Conservation (phyloP, 1,140 invertebrate species). For the Anthonomus grandis region DNA sequence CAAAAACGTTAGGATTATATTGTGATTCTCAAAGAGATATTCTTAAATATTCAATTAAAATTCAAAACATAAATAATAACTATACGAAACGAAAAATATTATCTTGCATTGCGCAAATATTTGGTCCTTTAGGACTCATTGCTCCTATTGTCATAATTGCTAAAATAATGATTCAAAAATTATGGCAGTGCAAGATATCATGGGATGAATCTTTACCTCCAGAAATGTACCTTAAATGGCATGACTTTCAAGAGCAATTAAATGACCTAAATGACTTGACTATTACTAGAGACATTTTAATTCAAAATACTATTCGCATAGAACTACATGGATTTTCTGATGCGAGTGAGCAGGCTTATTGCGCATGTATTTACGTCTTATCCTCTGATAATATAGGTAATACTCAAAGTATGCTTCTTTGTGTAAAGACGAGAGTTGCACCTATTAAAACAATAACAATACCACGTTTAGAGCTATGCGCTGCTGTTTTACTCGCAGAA, state of each 20-base stretch:
- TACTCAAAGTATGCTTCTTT: conserved; percentile 1
- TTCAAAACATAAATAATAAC: background rate
- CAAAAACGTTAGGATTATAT: conserved; percentile 32
- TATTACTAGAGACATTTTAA: conserved; percentile 18
- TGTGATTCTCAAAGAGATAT: conserved; percentile 13
- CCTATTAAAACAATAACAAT: conserved; percentile 43
- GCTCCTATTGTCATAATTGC: conserved; percentile 28
- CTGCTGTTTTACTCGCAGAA: conserved; percentile 17
- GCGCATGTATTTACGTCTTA: conserved; percentile 41
- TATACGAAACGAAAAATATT: conserved; percentile 39
- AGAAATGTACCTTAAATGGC: conserved; percentile 9
- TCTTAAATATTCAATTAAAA: background rate
- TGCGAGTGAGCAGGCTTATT: conserved; percentile 41
- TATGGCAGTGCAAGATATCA: conserved; percentile 35
- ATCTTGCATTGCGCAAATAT: conserved; percentile 31
- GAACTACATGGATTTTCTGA: conserved; percentile 47
- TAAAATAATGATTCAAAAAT: conserved; percentile 41
- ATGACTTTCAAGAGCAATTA: conserved; percentile 6
- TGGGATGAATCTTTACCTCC: conserved; percentile 38
- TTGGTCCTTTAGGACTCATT: conserved; percentile 43
- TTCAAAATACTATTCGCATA: background rate
- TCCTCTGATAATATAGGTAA: conserved; percentile 11
- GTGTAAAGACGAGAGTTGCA: conserved; percentile 48
- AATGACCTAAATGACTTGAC: conserved; percentile 8
- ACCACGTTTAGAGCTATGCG: conserved; percentile 38